A percentile compares a stretch with the other conserved stretches of the same genome.
These are phyloP conservation scores for Lathamus discolor DNA, from an alignment of 2,113 vertebrate species.

Conservation along the genomic window DNA sequence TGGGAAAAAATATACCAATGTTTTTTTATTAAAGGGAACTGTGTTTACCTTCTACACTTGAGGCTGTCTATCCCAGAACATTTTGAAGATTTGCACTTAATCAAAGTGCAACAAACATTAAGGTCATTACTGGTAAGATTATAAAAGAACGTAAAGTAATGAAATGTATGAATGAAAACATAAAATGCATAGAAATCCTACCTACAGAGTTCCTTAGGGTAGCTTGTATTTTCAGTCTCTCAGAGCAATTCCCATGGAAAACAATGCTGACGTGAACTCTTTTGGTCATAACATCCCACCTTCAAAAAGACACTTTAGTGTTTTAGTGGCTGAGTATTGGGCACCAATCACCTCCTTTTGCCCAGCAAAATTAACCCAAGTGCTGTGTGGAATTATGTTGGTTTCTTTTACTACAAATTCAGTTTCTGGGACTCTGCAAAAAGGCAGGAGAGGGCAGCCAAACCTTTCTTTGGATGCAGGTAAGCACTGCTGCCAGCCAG, in stretches of 20 bases:
- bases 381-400: neutral
- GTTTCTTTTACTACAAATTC: neutral
- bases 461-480: neutral
- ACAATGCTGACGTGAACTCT: neutral
- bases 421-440: neutral
- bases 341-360: neutral
- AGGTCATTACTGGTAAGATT: neutral
- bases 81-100: neutral
- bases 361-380: neutral
- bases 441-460: neutral
- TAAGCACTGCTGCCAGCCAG: neutral
- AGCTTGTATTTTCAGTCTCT: neutral
- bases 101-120: neutral
- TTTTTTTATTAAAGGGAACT: slow-evolving; percentile 26
- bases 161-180: neutral
- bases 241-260: neutral
- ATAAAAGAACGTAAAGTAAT: neutral
- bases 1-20: neutral
- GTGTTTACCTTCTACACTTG: slow-evolving; percentile 9
- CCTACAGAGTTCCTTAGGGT: neutral
- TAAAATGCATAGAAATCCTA: neutral
- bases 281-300: neutral
- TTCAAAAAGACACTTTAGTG: neutral
- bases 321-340: neutral
- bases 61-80: neutral